Evolutionary conservation across 2,113 vertebrate species (phyloP).

Genomic region (Gymnorhina tibicen): DNA sequence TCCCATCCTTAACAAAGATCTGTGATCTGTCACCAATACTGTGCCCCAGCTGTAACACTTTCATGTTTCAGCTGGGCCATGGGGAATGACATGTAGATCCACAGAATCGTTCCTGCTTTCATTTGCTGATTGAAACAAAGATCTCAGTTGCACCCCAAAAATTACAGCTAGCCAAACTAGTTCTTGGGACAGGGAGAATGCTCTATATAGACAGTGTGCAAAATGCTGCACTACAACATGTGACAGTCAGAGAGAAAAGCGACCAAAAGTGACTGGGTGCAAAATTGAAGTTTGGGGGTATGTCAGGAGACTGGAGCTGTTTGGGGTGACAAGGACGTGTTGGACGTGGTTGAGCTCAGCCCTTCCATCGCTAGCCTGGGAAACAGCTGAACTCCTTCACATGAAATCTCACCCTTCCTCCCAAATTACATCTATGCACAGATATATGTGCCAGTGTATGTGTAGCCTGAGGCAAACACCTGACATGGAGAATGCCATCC

Average conservation of each 20-base stretch:
- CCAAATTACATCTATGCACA: neutral
- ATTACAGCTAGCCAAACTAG: neutral
- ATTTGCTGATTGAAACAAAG: neutral
- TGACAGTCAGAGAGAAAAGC: neutral
- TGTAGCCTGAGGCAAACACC: neutral
- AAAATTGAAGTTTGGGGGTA: neutral
- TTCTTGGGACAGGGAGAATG: neutral
- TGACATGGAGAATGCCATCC: neutral
- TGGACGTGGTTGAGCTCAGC: neutral
- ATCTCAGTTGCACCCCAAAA: neutral
- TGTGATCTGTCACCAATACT: neutral
- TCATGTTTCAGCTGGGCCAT: accelerated
- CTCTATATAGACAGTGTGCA: neutral
- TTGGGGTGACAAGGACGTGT: neutral
- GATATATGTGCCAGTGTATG: accelerated
- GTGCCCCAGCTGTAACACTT: neutral
- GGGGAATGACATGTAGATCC: neutral
- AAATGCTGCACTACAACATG: neutral
- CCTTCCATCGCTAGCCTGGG: neutral
- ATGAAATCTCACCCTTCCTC: neutral
- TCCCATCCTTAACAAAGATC: neutral
- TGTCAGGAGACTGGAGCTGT: neutral
- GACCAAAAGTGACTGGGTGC: neutral
- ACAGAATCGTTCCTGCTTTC: neutral
- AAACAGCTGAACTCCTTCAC: neutral